Conservation (phyloP, 2,113 vertebrate species). For the Equus przewalskii region DNA sequence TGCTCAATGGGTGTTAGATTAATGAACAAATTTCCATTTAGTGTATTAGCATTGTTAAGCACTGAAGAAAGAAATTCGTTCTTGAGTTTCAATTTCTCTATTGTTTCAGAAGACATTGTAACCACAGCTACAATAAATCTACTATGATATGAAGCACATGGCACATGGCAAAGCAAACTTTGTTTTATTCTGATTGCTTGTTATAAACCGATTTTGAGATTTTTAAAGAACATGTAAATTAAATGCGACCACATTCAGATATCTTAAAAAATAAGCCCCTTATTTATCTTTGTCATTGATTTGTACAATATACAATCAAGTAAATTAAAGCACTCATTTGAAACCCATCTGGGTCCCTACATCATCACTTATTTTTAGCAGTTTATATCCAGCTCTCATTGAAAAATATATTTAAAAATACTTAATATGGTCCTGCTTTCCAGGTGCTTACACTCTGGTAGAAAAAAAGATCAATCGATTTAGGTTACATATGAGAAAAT, state of each 20-base stretch:
- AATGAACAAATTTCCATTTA: slow-evolving; percentile 53
- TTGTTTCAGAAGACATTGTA: not conserved
- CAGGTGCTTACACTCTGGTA: not conserved
- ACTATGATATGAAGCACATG: not conserved
- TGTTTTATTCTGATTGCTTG: not conserved
- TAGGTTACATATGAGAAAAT: not conserved
- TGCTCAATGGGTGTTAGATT: not conserved
- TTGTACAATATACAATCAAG: not conserved
- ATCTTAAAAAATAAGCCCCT: not conserved
- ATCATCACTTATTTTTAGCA: not conserved
- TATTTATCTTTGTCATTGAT: not conserved
- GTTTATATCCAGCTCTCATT: not conserved
- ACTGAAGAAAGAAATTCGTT: slow-evolving; percentile 10
- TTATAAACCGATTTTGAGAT: slow-evolving; percentile 2
- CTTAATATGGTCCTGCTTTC: not conserved
- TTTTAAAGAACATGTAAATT: not conserved
- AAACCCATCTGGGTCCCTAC: not conserved
- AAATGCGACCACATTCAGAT: not conserved
- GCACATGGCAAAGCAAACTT: not conserved
- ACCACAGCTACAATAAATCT: not conserved
- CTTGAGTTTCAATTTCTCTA: not conserved
- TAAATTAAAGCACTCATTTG: not conserved
- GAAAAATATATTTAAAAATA: not conserved
- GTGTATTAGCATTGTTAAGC: not conserved
- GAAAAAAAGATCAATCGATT: not conserved